A percentile compares a stretch with the other conserved stretches of the same genome.
These are phyloP conservation scores for Nineta flava DNA, from an alignment of 2,888 invertebrate genomes.

Conservation along the genomic window DNA sequence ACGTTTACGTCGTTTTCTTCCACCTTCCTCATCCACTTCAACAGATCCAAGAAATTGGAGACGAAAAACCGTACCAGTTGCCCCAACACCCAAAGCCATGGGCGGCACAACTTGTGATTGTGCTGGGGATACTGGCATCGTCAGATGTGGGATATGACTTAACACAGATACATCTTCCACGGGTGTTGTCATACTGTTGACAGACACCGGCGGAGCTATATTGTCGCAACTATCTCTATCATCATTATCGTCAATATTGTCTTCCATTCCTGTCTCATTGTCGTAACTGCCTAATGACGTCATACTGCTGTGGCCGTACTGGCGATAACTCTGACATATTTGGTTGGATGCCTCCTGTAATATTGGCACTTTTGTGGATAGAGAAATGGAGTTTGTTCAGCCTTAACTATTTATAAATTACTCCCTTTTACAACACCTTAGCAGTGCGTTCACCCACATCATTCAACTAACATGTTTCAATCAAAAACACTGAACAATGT, in stretches of 20 bases:
- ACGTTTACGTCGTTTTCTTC: conserved; percentile 52
- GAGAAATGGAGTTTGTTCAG: neutral
- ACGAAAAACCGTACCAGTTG: conserved; percentile 59
- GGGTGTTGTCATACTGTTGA: neutral
- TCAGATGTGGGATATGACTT: neutral
- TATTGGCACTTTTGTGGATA: conserved; percentile 11
- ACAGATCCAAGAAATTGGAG: conserved; percentile 72
- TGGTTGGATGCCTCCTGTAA: conserved; percentile 32
- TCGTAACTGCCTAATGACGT: conserved; percentile 22
- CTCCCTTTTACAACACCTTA: too few species aligned
- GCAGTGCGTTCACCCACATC: too few species aligned
- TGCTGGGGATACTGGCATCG: neutral
- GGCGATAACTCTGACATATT: conserved; percentile 26
- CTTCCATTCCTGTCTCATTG: conserved; percentile 20
- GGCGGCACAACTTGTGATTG: conserved; percentile 23
- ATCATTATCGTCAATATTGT: conserved; percentile 7
- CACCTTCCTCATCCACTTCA: conserved; percentile 68
- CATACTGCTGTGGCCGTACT: conserved; percentile 23
- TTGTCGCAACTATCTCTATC: conserved; percentile 1
- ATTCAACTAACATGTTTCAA: too few species aligned
- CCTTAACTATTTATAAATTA: neutral
- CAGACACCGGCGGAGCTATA: neutral
- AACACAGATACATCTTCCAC: neutral
- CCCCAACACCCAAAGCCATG: conserved; percentile 30
- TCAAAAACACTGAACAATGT: too few species aligned